Evolutionary conservation across 2,797 vertebrate species (phyloP).

Genomic region (Coregonus suidteri): DNA sequence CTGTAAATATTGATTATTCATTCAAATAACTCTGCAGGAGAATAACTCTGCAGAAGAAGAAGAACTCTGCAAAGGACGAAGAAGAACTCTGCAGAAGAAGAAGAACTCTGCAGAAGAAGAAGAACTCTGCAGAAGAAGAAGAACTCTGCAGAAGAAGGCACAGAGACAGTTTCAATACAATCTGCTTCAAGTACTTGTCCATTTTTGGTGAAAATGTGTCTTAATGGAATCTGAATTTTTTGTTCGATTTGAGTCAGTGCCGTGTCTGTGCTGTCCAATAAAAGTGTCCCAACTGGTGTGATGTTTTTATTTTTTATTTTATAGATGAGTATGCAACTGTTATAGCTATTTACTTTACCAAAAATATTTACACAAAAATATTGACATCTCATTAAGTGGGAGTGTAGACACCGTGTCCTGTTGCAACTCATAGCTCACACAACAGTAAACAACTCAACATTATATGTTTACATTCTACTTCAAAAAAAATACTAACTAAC

Average conservation of each 20-base stretch:
- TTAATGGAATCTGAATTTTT: neutral
- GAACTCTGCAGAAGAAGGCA: too few relatives aligned
- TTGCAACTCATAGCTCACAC: neutral
- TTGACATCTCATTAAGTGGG: slow-evolving; percentile 5
- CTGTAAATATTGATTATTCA: neutral
- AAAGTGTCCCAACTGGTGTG: neutral
- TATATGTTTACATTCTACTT: too few relatives aligned
- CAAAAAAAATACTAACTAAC: too few relatives aligned
- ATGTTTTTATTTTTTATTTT: neutral
- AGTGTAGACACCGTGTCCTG: neutral
- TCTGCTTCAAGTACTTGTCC: neutral
- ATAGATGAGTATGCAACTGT: neutral
- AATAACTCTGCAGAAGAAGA: too few relatives aligned
- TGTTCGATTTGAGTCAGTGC: neutral
- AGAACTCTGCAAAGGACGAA: too few relatives aligned
- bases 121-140: too few relatives aligned
- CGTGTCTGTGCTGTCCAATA: neutral
- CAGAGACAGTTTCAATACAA: neutral
- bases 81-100: too few relatives aligned
- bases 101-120: too few relatives aligned
- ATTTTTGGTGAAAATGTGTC: neutral
- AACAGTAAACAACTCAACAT: neutral
- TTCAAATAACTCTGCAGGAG: neutral
- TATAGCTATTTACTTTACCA: neutral
- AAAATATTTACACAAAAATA: slow-evolving; percentile 26